phyloP scores from a whole-genome alignment of 2,797 vertebrate species.

The Danio choprae region DNA sequence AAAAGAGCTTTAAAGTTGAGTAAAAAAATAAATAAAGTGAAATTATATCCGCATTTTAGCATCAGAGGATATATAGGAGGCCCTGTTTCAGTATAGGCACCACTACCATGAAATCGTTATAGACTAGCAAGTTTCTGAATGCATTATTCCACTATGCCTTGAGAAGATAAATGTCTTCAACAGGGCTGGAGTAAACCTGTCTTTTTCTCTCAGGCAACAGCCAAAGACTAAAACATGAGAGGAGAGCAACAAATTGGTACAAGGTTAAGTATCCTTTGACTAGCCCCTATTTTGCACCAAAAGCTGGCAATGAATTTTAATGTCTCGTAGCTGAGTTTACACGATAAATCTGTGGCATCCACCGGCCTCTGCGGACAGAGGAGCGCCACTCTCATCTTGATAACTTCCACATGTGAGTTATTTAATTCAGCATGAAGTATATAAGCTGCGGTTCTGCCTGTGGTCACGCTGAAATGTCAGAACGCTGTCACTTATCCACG shows the following conservation, averaged over 20 bases:
- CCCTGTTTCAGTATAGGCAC: constrained; percentile 22
- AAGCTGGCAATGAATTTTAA: constrained; percentile 52
- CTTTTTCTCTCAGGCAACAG: constrained; percentile 27
- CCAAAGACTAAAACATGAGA: constrained; percentile 22
- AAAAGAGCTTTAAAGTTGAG: constrained; percentile 16
- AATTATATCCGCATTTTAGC: constrained; percentile 42
- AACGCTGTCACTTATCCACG: constrained; percentile 23
- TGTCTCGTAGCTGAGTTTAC: constrained; percentile 47
- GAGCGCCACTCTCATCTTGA: constrained; percentile 50
- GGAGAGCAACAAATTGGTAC: constrained; percentile 40
- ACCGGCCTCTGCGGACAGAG: constrained; percentile 50
- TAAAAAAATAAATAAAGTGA: not conserved
- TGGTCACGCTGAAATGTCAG: constrained; percentile 49
- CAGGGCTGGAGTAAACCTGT: constrained; percentile 32
- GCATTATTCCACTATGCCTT: constrained; percentile 30
- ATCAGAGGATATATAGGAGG: constrained; percentile 3
- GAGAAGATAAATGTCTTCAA: constrained; percentile 8
- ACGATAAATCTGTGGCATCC: constrained; percentile 53
- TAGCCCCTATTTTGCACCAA: constrained; percentile 33
- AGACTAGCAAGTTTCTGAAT: constrained; percentile 26
- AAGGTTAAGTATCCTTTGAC: constrained; percentile 47
- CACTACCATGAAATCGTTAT: constrained; percentile 34
- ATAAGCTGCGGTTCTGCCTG: constrained; percentile 46
- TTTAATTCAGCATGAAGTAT: constrained; percentile 53
- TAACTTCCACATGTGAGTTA: constrained; percentile 64